A percentile compares a stretch with the other conserved stretches of the same genome.
Evolutionary conservation across 2,113 vertebrate species (phyloP).

Genomic region (Propithecus coquereli): DNA sequence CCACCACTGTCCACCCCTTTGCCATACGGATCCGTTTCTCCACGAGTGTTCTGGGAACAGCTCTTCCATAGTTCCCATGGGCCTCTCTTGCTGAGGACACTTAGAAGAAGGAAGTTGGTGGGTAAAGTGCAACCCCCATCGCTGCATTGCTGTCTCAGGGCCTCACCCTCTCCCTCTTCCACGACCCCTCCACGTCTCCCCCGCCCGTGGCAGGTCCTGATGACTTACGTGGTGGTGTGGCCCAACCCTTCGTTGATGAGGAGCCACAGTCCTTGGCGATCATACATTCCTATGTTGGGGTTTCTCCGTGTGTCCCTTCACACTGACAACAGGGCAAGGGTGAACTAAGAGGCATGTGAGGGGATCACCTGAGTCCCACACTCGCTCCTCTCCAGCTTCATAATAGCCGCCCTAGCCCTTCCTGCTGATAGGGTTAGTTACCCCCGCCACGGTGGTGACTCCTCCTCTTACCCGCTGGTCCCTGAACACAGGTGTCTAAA

Average conservation of each 20-base stretch:
- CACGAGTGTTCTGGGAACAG: rapidly evolving
- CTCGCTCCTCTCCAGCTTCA: not conserved
- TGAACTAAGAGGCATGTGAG: not conserved
- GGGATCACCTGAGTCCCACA: not conserved
- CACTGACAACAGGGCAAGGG: not conserved
- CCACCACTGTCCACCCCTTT: not conserved
- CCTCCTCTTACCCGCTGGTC: not conserved
- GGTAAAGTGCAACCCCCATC: not conserved
- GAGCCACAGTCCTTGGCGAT: not conserved
- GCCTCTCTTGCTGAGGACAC: not conserved
- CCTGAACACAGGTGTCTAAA: not conserved
- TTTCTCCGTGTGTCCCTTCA: not conserved
- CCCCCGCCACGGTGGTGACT: too few relatives aligned
- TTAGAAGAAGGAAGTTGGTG: not conserved
- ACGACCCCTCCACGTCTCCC: not conserved
- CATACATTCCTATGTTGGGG: not conserved
- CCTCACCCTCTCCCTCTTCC: not conserved
- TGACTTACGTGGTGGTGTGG: not conserved
- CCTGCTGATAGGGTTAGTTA: not conserved
- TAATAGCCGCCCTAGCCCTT: not conserved
- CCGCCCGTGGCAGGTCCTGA: not conserved
- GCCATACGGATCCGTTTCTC: not conserved
- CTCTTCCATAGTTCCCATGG: not conserved
- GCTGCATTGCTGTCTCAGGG: not conserved
- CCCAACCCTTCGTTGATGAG: not conserved